Base-by-base conservation (phyloP, 2,888 invertebrate species). In the Protophormia terraenovae region DNA sequence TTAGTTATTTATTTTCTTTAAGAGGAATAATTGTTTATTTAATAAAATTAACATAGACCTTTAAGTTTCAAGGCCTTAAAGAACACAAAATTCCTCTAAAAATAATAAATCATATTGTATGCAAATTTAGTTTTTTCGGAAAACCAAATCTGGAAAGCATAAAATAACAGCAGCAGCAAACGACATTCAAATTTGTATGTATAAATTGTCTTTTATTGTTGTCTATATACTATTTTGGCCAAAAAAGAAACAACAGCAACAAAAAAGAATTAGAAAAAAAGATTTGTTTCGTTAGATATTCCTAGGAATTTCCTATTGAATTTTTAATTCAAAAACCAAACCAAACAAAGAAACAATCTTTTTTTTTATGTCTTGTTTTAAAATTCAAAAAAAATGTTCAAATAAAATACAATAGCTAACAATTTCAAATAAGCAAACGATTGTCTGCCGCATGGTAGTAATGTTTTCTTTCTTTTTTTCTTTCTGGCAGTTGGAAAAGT, bases 281-380 rank as follows among this genome's bases (percentile, higher is more conserved):
- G 55, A 76, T 50, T 69, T 16, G n/a, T 62, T 22, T 55, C 38
- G 2, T 41, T 64, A 71, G 64, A 50, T 35, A 67, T 60, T 62
- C 67, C 58, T 75, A 47, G 75, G 73, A 78, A 78, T 78, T 84
- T 81, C 38, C 75, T 79, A 75, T 82, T 79, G 71, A 75, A 85
- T 82, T 78, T 84, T 81, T 81, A 78, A 84, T 84, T 78, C 73
- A 55, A 58, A n/a, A 55, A 64, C 29, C 64, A 38, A 76, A 55
- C 6, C 60, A 41, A 14, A 64, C 22, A 45, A 58, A 66, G 58
- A 53, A 60, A 50, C 47, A 78, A 67, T 41, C 75, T 29, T 60
- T 35, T 35, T 64, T 35, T 24, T 50, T 16, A n/a, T n/a, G n/a
- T n/a, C n/a, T n/a, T 14, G 14, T 45, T 77, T 66, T 19, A 67